phyloP scores from a whole-genome alignment of 2,888 invertebrate genomes.

The Diarsia mendica region DNA sequence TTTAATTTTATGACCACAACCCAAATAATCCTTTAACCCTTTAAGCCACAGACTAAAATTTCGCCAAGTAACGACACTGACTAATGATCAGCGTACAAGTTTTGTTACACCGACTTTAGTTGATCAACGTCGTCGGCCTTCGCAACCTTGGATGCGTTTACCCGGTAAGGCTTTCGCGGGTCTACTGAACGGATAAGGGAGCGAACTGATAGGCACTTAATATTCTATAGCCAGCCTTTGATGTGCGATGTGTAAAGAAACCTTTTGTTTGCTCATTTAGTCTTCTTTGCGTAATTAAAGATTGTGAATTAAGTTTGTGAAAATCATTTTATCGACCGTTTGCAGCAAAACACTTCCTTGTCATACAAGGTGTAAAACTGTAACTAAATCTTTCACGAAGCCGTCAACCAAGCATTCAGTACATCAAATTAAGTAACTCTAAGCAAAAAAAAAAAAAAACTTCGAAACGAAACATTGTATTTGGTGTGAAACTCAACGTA shows the following conservation, averaged over 20 bases:
- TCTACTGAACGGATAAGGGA: constrained; percentile 75
- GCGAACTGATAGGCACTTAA: constrained; percentile 59
- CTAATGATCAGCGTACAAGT: constrained; percentile 16
- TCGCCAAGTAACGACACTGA: constrained; percentile 14
- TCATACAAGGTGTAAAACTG: no score
- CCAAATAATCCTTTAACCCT: not conserved
- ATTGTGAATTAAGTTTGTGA: not conserved
- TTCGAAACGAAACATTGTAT: no score
- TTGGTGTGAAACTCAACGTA: no score
- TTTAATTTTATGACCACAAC: not conserved
- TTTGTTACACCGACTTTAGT: constrained; percentile 27
- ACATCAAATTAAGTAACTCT: no score
- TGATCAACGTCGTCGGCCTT: constrained; percentile 26
- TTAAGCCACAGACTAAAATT: constrained; percentile 23
- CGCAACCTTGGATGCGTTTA: constrained; percentile 71
- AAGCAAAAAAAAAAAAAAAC: no score
- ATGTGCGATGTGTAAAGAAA: constrained; percentile 23
- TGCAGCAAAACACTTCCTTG: not conserved
- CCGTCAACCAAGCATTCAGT: no score
- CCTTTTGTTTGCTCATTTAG: constrained; percentile 11
- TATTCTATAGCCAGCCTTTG: constrained; percentile 67
- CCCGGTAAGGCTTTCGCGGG: constrained; percentile 85
- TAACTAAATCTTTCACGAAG: no score
- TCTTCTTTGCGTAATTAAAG: constrained; percentile 9
- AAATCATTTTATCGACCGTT: no score